Evolutionary conservation across 2,113 vertebrate species (phyloP), one percentile per base, ranked within the genome.

Genomic region (Neogale vison): DNA sequence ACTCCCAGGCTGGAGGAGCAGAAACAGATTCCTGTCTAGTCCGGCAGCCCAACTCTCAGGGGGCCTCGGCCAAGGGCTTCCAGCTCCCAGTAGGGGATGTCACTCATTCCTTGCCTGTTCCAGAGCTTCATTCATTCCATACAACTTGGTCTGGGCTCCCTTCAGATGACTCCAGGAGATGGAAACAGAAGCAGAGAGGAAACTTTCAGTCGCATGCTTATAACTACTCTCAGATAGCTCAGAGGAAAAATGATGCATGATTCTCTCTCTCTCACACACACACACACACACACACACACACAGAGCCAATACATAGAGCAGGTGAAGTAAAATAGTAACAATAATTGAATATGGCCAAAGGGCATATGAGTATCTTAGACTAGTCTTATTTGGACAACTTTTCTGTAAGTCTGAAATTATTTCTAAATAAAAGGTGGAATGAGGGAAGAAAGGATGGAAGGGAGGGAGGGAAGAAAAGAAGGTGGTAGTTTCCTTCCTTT

Each of bases 391-490:
- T 88, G 82, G 63, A 67, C 57, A 88, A 84, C 34, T 92, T 83
- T 90, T 83, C 76, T 63, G 6, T 76, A 93, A 83, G 31, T 96
- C 93, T 89, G 24, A 86, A 89, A 72, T 94, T 81, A 81, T 85
- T 96, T 63, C 9, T 67, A 81, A 96, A 65, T 59, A 95, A 85
- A 87, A 77, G 61, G 65, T 67, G 72, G 34, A 86, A 87, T 45
- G 36, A 47, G 50, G 20, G 14, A 71, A 39, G 14, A 29, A 57
- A 61, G 8, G 65, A 57, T 47, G 31, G n/a, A 47, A n/a, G 31
- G 50, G 9, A 17, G 31, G 31, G 29, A 61, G 59, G 59, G 9
- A 55, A 34, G 31, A 31, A 63, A 29, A 26, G 34, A 45, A 23
- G 57, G 9, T 76, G 15, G 10, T 39, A 92, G 11, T 24, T 20